phyloP scores from a whole-genome alignment of 2,888 invertebrate genomes.

The Noctua pronuba region DNA sequence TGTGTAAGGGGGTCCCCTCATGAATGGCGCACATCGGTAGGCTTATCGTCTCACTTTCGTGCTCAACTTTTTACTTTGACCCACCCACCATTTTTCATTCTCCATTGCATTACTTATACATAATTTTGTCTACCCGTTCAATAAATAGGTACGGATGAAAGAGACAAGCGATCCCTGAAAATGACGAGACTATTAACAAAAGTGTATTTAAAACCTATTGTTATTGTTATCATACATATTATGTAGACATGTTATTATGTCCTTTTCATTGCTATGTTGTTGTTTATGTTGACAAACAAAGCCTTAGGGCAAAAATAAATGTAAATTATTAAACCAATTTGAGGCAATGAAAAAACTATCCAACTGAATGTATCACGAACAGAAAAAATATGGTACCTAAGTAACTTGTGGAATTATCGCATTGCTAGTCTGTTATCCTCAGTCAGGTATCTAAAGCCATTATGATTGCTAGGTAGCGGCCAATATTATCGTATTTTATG shows the following conservation, averaged over 20 bases:
- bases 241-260: not conserved
- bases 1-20: not conserved
- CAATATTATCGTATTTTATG: not conserved
- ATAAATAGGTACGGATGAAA: not conserved
- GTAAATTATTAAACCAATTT: not conserved
- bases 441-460: conserved; percentile 2
- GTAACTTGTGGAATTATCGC: conserved; percentile 1
- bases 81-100: not conserved
- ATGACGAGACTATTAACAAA: not conserved
- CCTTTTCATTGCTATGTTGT: conserved; percentile 26
- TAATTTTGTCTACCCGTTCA: not conserved
- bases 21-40: conserved; percentile 12
- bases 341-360: not conserved
- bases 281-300: conserved; percentile 39
- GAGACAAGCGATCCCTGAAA: not conserved
- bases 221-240: not conserved
- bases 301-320: not conserved
- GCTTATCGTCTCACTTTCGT: conserved; percentile 21
- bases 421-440: conserved; percentile 1
- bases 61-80: not conserved
- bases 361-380: not conserved
- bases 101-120: not conserved
- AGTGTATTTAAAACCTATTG: not conserved
- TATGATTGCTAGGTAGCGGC: not conserved
- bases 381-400: not conserved